phyloP scores from a whole-genome alignment of 2,797 vertebrate genomes.

The Spinus pinus region DNA sequence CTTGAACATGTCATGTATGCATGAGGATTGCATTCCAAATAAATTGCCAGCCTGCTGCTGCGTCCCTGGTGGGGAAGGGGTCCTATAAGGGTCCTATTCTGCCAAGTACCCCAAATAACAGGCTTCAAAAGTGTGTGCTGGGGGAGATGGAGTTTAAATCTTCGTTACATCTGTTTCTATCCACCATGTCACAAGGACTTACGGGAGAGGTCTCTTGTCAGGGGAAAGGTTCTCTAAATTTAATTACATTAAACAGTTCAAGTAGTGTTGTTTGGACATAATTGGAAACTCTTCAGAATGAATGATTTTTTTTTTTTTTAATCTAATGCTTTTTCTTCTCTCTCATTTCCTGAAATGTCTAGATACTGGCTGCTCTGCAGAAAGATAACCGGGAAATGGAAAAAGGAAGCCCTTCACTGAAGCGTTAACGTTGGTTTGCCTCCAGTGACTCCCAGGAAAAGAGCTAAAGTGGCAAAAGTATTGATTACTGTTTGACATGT shows the following conservation, averaged over 20 bases:
- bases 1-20: not conserved
- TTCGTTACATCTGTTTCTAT: not conserved
- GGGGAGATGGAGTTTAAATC: not conserved
- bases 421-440: constrained; percentile 73
- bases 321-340: not conserved
- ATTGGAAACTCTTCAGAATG: not conserved
- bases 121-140: not conserved
- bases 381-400: constrained; percentile 85
- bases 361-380: constrained; percentile 89
- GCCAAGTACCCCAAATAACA: not conserved
- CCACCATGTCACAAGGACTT: not conserved
- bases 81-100: not conserved
- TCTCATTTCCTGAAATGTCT: not conserved
- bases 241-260: not conserved
- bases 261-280: not conserved
- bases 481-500: not conserved
- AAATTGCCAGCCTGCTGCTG: not conserved
- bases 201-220: not conserved
- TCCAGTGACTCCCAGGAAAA: not conserved
- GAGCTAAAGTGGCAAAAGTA: not conserved
- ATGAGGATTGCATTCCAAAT: not conserved
- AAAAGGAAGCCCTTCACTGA: constrained; percentile 84
- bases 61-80: not conserved
- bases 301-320: not conserved
- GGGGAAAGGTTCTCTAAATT: not conserved